phyloP scores from a whole-genome alignment of 2,888 invertebrate genomes.

The Coelinius sp. region DNA sequence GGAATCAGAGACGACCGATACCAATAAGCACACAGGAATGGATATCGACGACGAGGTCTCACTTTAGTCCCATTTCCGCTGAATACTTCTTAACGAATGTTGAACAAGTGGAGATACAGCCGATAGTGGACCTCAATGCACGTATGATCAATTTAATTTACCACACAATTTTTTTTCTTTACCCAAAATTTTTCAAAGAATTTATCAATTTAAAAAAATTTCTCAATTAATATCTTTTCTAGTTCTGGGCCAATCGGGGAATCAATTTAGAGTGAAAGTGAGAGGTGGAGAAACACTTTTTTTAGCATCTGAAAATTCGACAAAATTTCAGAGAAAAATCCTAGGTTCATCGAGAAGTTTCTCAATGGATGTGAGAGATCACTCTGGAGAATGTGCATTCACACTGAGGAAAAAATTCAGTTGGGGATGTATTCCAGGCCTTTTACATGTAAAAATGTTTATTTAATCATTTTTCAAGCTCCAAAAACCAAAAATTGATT shows the following conservation, averaged over 20 bases:
- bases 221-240: conserved; percentile 47
- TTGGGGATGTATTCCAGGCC: conserved; percentile 56
- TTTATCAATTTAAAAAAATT: too few species aligned
- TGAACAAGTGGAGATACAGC: conserved; percentile 81
- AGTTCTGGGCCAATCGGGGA: conserved; percentile 78
- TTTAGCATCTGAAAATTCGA: conserved; percentile 80
- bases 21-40: conserved; percentile 77
- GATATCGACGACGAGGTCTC: conserved; percentile 74
- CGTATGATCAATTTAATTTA: conserved; percentile 31
- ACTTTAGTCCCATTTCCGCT: conserved; percentile 78
- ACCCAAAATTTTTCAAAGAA: too few species aligned
- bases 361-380: conserved; percentile 85
- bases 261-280: conserved; percentile 81
- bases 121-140: conserved; percentile 77
- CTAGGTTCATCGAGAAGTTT: conserved; percentile 84
- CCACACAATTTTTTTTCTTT: background rate
- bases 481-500: background rate
- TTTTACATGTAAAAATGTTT: conserved; percentile 58
- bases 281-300: conserved; percentile 81
- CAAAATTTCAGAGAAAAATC: conserved; percentile 76
- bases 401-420: conserved; percentile 72
- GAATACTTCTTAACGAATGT: conserved; percentile 81
- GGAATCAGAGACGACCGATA: conserved; percentile 71
- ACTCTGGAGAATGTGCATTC: conserved; percentile 86
- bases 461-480: too few species aligned